Conservation (phyloP, 2,888 invertebrate species). For the Antheraea assamensis region DNA sequence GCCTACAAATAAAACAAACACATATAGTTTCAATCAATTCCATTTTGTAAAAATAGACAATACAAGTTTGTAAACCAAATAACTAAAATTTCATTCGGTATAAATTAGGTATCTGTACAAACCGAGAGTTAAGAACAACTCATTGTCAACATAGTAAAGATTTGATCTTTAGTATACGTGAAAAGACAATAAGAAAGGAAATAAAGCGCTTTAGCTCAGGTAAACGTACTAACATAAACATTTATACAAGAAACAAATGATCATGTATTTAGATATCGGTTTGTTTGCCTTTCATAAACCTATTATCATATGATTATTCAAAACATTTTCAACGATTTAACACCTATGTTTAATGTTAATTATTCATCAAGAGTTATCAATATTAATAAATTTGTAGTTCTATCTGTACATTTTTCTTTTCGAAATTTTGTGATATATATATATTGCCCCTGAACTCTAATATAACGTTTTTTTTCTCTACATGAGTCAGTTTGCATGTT, state of each 20-base stretch:
- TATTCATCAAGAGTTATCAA: neutral
- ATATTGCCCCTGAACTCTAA: too few species aligned
- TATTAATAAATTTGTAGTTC: too few species aligned
- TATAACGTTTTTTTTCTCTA: too few species aligned
- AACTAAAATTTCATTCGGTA: neutral
- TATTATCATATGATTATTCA: neutral
- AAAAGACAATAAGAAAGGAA: slow-evolving; percentile 5
- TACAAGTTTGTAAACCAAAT: neutral
- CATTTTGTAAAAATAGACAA: neutral
- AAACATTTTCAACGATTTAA: neutral
- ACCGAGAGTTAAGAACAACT: neutral
- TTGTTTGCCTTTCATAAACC: slow-evolving; percentile 8
- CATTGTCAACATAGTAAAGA: slow-evolving; percentile 5
- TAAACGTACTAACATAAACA: slow-evolving; percentile 14
- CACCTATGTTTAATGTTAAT: neutral
- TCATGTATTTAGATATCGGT: neutral
- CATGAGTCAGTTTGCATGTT: too few species aligned
- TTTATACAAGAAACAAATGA: slow-evolving; percentile 10
- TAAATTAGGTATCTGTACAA: neutral
- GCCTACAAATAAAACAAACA: too few species aligned
- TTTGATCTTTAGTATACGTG: neutral
- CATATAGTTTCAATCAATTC: neutral
- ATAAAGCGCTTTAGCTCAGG: neutral
- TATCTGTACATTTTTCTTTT: too few species aligned
- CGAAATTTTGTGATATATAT: too few species aligned